Conservation (phyloP, 2,888 invertebrate species). For the Onchidella celtica region DNA sequence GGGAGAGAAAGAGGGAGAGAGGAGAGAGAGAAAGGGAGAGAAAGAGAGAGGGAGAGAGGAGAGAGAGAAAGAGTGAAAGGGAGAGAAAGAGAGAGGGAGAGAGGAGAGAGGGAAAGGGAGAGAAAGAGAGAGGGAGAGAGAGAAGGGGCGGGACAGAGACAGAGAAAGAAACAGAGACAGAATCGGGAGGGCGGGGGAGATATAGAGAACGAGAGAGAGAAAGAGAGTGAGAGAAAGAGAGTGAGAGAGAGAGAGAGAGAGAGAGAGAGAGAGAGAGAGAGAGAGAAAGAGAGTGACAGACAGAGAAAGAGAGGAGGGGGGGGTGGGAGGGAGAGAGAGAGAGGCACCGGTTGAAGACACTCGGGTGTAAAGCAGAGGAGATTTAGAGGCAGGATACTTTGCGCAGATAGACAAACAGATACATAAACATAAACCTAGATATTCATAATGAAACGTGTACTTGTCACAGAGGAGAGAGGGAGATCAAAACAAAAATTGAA, state of each 20-base stretch:
- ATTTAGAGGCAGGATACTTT: no score
- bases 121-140: neutral
- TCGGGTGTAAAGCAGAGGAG: no score
- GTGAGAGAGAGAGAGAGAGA: neutral
- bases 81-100: neutral
- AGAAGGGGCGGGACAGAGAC: no score
- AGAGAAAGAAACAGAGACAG: no score
- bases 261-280: neutral
- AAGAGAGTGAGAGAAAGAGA: neutral
- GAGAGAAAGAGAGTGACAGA: neutral
- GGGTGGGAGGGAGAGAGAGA: neutral
- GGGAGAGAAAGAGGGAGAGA: neutral
- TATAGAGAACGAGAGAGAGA: no score
- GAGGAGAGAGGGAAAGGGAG: neutral
- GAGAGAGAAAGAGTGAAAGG: neutral
- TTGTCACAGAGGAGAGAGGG: no score
- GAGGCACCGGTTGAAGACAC: no score
- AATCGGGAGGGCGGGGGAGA: no score
- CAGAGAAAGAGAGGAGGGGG: neutral
- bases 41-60: neutral
- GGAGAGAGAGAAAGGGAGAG: neutral
- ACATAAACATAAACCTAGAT: no score
- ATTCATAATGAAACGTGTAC: no score
- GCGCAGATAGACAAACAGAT: no score
- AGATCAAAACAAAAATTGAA: no score